phyloP scores from a whole-genome alignment of 1,140 invertebrate species.

The Liolophura sinensis region DNA sequence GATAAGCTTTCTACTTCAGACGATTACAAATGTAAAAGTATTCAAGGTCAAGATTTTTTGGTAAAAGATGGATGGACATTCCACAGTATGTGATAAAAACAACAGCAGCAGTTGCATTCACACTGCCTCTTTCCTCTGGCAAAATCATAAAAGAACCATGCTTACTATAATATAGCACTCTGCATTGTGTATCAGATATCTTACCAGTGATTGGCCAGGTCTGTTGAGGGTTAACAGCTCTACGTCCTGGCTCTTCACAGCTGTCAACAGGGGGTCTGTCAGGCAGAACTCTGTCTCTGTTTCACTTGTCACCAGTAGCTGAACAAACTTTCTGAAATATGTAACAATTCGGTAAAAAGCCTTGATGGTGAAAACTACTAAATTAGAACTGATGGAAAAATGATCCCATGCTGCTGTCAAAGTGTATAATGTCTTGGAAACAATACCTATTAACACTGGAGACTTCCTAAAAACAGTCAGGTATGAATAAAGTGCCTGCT shows the following conservation, averaged over 20 bases:
- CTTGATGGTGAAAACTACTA: not conserved
- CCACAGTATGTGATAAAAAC: too few relatives aligned
- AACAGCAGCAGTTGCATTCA: too few relatives aligned
- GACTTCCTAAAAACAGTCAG: not conserved
- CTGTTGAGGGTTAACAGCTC: conserved; percentile 36
- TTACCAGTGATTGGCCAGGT: conserved; percentile 22
- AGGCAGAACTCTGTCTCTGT: conserved; percentile 66
- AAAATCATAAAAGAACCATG: not conserved
- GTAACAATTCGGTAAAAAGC: conserved; percentile 70
- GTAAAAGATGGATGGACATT: too few relatives aligned
- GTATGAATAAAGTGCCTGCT: not conserved
- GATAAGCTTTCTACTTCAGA: too few relatives aligned
- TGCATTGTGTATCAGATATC: conserved; percentile 2
- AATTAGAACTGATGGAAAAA: not conserved
- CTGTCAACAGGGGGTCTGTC: conserved; percentile 64
- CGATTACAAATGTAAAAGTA: too few relatives aligned
- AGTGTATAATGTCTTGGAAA: not conserved
- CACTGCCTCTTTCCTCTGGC: not conserved
- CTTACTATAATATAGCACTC: not conserved
- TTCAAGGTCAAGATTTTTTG: too few relatives aligned
- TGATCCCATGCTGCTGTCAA: not conserved
- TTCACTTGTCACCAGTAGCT: conserved; percentile 67
- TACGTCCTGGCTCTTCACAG: conserved; percentile 32
- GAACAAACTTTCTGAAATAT: conserved; percentile 58
- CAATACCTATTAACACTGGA: not conserved